Percentiles rank a stretch among this genome's conserved stretches.
Conservation (phyloP, 2,888 invertebrate species). For the Pammene aurita region DNA sequence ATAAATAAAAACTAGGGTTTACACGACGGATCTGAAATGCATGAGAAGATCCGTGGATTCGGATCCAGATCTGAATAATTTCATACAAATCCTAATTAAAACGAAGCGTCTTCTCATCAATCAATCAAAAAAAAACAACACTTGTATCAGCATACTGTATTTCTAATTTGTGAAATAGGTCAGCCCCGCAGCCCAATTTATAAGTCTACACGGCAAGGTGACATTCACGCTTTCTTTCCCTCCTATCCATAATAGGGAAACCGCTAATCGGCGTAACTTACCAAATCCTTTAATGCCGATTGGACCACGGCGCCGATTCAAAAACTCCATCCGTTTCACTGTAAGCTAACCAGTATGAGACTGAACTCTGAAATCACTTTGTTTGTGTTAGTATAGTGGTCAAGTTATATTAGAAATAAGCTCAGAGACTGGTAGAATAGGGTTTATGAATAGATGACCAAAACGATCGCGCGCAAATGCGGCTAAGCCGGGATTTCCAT, state of each 20-base stretch:
- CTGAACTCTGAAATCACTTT: no score
- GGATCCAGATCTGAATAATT: no score
- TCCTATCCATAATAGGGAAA: conserved; percentile 41
- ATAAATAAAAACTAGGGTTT: no score
- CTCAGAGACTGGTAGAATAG: not conserved
- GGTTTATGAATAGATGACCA: conserved; percentile 46
- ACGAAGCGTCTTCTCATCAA: no score
- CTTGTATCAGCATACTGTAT: no score
- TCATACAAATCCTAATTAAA: no score
- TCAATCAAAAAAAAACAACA: no score
- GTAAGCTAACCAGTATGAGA: not conserved
- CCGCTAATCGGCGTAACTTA: conserved; percentile 62
- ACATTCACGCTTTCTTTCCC: not conserved
- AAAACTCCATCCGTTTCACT: not conserved
- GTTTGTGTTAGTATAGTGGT: not conserved
- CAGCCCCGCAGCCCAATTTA: not conserved
- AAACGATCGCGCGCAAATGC: conserved; percentile 45
- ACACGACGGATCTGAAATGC: no score
- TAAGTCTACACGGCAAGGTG: not conserved
- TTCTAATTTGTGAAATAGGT: not conserved
- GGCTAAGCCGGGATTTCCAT: conserved; percentile 71
- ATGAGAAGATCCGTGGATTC: no score
- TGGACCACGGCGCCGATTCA: conserved; percentile 48
- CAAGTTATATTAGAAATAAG: conserved; percentile 2
- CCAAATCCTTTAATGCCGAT: conserved; percentile 70